Conservation (phyloP, 2,888 invertebrate species). For the Coenonympha glycerion region DNA sequence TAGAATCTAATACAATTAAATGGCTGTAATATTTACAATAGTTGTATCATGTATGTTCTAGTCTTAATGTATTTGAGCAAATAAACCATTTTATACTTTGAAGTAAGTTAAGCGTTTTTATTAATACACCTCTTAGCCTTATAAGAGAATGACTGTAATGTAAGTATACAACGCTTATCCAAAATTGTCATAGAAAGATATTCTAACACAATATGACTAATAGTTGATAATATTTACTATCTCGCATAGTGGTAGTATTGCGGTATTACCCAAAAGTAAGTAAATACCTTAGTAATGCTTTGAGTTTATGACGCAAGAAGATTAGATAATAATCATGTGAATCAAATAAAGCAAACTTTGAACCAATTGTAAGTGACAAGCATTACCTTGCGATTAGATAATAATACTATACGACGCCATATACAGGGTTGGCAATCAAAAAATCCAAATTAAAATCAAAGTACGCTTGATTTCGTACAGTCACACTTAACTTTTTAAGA, state of each 20-base stretch:
- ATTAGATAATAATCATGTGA: not conserved
- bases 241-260: not conserved
- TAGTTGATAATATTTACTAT: no score
- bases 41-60: no score
- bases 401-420: no score
- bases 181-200: not conserved
- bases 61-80: not conserved
- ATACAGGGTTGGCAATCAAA: not conserved
- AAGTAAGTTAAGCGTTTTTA: not conserved
- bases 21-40: not conserved
- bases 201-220: not conserved
- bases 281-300: not conserved
- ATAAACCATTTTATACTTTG: conserved; percentile 1
- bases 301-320: conserved; percentile 1
- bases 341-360: conserved; percentile 7
- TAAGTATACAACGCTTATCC: not conserved
- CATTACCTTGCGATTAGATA: conserved; percentile 10
- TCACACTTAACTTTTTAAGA: no score
- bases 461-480: no score
- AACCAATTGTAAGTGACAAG: not conserved
- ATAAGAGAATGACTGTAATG: not conserved
- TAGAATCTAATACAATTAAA: not conserved
- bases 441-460: no score
- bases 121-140: not conserved
- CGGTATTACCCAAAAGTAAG: not conserved